Conservation (phyloP, 2,888 invertebrate species). For the Argyresthia goedartella region DNA sequence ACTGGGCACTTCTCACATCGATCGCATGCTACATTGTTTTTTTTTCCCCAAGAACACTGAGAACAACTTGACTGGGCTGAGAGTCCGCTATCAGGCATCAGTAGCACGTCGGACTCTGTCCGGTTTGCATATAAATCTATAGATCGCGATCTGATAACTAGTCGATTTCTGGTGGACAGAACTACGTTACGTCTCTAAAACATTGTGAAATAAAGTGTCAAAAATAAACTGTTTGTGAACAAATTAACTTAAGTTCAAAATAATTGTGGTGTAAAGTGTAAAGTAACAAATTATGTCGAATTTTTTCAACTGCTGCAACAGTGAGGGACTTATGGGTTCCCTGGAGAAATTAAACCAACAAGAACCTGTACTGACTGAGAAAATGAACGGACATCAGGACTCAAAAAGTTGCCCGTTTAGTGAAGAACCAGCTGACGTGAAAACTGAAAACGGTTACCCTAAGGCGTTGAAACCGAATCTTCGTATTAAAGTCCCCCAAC, state of each 20-base stretch:
- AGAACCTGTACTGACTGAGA: conserved; percentile 6
- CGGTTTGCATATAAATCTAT: conserved; percentile 47
- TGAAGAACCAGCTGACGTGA: conserved; percentile 34
- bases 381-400: conserved; percentile 23
- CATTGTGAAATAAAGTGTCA: too few species aligned
- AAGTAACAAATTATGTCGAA: conserved; percentile 23
- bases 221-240: too few species aligned
- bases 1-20: too few species aligned
- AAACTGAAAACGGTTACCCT: conserved; percentile 22
- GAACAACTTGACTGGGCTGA: conserved; percentile 9
- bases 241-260: too few species aligned
- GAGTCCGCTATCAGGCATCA: conserved; percentile 21
- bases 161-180: neutral
- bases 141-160: conserved; percentile 19
- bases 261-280: too few species aligned
- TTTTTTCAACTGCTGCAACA: conserved; percentile 24
- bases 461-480: conserved; percentile 39
- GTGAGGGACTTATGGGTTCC: conserved; percentile 18
- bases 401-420: conserved; percentile 25
- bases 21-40: too few species aligned
- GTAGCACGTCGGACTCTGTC: conserved; percentile 31
- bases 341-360: conserved; percentile 27
- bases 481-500: conserved; percentile 49
- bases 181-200: neutral
- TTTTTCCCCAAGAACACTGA: neutral